A percentile compares a stretch with the other conserved stretches of the same genome.
Conservation (phyloP, 2,888 invertebrate species). For the Chironomus riparius region DNA sequence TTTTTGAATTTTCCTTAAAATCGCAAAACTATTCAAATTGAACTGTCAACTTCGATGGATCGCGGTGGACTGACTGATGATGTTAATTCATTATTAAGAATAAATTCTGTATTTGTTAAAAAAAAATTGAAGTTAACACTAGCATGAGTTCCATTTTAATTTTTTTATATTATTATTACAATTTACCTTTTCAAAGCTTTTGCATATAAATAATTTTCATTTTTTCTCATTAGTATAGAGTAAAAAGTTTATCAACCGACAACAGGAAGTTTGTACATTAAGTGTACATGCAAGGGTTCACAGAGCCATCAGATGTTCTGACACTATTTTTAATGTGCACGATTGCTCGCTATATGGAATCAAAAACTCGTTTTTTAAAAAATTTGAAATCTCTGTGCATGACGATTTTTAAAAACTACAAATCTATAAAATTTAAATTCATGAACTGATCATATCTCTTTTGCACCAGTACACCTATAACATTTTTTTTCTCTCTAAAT, state of each 20-base stretch:
- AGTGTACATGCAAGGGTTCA: background rate
- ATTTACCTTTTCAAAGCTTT: constrained; percentile 15
- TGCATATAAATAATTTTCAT: constrained; percentile 20
- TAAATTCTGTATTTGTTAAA: background rate
- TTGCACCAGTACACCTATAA: background rate
- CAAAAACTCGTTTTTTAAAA: background rate
- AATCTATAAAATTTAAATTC: constrained; percentile 23
- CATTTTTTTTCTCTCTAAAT: background rate
- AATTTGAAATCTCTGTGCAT: constrained; percentile 16
- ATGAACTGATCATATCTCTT: constrained; percentile 25
- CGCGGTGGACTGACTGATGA: constrained; percentile 8
- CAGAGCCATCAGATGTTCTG: constrained; percentile 22
- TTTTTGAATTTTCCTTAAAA: no score
- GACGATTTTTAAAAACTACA: constrained; percentile 11
- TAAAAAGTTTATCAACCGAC: constrained; percentile 26
- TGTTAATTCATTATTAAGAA: background rate
- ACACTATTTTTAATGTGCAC: no score
- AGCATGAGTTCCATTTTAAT: background rate
- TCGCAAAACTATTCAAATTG: background rate
- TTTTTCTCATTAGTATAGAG: constrained; percentile 1
- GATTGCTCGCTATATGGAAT: background rate
- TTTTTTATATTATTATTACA: background rate
- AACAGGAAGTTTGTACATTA: constrained; percentile 26
- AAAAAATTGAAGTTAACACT: constrained; percentile 12
- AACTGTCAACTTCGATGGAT: constrained; percentile 9